Evolutionary conservation across 2,113 vertebrate species (phyloP), one percentile per base, ranked within the genome.

Genomic region (Callocephalon fimbriatum): DNA sequence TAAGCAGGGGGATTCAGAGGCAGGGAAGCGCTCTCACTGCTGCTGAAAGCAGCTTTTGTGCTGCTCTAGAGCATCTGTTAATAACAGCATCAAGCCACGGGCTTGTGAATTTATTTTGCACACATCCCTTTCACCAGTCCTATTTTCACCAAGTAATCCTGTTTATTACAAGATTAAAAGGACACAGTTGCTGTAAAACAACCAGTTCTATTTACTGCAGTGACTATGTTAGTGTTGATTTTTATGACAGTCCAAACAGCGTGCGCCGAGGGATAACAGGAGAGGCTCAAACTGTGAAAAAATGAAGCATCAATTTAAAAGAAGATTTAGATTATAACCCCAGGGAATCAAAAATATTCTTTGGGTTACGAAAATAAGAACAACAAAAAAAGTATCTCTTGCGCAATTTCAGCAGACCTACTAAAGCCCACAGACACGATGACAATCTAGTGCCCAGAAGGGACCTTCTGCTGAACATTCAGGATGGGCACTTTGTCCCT

Each of bases 31-130:
- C 59, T 72, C 56, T 47, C 51, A 2, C 0, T 23, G 59, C 76
- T 77, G 75, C 10, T 88, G 50, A 93, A 80, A 80, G 82, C 93
- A 53, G 32, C 42, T 88, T 94, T 71, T 90, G 87, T 93, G 90
- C 90, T 32, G 42, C 86, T 66, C 79, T 58, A 66, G 45, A 84
- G 63, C 79, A 77, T 50, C 48, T 74, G 75, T 62, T 76, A 68
- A 35, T 20, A 91, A 62, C 86, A 84, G 54, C 61, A 54, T 17
- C 68, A 21, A 58, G 79, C 58, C 70, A 74, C 77, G 15, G 67
- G 72, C 72, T 50, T 53, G 9, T 10, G 44, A 61, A 56, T 51
- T 65, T 12, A 31, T 61, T 93, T 51, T 74, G 86, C 65, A 77
- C 65, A 59, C 77, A 77, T 56, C 50, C 58, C 82, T 44, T 37